phyloP scores from a whole-genome alignment of 2,113 vertebrate genomes.

The Nasalis larvatus region DNA sequence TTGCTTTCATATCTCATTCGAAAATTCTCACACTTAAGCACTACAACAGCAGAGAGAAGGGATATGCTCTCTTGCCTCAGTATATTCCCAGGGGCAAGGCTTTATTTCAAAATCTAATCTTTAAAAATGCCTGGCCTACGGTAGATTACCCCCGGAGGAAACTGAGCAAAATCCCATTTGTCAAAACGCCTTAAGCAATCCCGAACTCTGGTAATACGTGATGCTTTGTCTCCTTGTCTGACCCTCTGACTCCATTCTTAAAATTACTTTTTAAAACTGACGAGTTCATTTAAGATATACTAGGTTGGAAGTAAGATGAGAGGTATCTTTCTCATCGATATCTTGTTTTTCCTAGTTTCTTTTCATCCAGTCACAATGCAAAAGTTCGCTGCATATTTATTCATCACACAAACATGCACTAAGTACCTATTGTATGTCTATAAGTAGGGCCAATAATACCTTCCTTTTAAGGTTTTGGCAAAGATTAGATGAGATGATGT shows the following conservation, averaged over 20 bases:
- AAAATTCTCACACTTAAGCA: constrained; percentile 65
- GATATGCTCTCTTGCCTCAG: constrained; percentile 19
- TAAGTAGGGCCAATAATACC: background rate
- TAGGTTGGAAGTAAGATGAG: background rate
- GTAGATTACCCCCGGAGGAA: constrained; percentile 58
- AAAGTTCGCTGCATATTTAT: background rate
- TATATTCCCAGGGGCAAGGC: constrained; percentile 43
- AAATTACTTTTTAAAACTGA: constrained; percentile 20
- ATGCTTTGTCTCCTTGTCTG: background rate
- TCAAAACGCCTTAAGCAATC: constrained; percentile 40
- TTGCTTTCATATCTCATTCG: constrained; percentile 63
- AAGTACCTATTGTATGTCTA: background rate
- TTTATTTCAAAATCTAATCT: constrained; percentile 71
- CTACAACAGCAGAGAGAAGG: constrained; percentile 36
- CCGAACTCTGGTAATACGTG: background rate
- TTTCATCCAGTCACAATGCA: background rate
- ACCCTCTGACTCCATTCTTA: constrained; percentile 18
- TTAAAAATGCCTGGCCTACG: constrained; percentile 54
- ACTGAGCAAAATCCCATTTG: constrained; percentile 63
- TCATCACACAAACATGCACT: background rate
- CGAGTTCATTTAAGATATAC: constrained; percentile 13
- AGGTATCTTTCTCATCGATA: background rate
- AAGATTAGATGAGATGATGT: constrained; percentile 18
- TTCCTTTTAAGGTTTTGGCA: background rate
- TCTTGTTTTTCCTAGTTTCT: background rate